Base-by-base conservation (phyloP, 2,113 vertebrate species). In the Pitta sordida region DNA sequence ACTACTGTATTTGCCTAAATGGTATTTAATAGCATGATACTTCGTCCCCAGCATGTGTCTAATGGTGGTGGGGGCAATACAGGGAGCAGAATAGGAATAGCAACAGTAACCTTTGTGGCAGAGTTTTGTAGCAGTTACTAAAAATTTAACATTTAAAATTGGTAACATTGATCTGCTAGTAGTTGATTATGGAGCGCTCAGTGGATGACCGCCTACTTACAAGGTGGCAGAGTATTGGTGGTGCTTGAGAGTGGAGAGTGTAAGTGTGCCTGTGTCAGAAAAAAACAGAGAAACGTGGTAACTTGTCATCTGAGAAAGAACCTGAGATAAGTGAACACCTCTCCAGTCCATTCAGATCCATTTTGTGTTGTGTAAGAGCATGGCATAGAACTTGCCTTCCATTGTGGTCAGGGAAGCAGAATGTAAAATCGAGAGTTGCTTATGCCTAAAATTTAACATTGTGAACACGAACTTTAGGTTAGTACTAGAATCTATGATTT, bases 31-130 rank as follows among this genome's bases (percentile, higher is more conserved):
- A 80, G 24, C 11, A 0, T 29, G 4, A 15, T 83, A 0, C 14
- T 41, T 32, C 26, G 4, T 58, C 22, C 6, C 7, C 8, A 34
- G 21, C 5, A 1, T 48, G 9, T 58, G 16, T 26, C 12, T 79
- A 49, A n/a, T 68, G 24, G 6, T 16, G 8, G 2, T 6, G 10
- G 9, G 5, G 3, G 6, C 11, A 24, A 16, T 55, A 32, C 5
- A 39, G 17, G 67, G 7, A 13, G 21, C 0, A 0, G 2, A 2
- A 27, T 16, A 43, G 43, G 23, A 68, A n/a, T 15, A 71, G 3
- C 65, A 53, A 5, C 17, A 27, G 7, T 43, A 49, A 63, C 12
- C 15, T 43, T 64, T 48, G 48, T 8, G 10, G 15, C 52, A 8
- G 58, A 65, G 24, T 76, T 84, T 37, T 48, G 32, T 56, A 80